Conservation (phyloP, 2,888 invertebrate genomes). For the Euzetes globulus region DNA sequence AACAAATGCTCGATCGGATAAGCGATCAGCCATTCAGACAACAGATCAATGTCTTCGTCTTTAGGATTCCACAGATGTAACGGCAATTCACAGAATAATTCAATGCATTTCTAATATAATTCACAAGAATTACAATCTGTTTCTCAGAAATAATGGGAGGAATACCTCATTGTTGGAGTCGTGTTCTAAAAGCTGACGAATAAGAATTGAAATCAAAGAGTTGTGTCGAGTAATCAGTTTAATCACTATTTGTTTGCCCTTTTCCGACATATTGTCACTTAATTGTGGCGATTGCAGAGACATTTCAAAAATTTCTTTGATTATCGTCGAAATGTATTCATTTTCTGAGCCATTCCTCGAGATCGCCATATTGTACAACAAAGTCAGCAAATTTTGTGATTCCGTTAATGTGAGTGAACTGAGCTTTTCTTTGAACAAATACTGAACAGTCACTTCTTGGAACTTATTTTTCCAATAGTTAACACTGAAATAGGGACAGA, state of each 20-base stretch:
- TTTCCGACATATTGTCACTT: slow-evolving; percentile 30
- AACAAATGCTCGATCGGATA: slow-evolving; percentile 16
- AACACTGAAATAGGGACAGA: slow-evolving; percentile 36
- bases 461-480: slow-evolving; percentile 38
- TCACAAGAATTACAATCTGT: not conserved
- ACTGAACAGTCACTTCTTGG: slow-evolving; percentile 30
- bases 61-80: slow-evolving; percentile 34
- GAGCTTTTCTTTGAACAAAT: slow-evolving; percentile 36
- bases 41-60: slow-evolving; percentile 20
- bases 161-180: slow-evolving; percentile 26
- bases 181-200: slow-evolving; percentile 25
- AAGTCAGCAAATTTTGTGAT: slow-evolving; percentile 30
- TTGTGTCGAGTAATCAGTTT: slow-evolving; percentile 32
- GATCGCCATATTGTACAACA: slow-evolving; percentile 37
- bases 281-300: slow-evolving; percentile 18
- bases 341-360: slow-evolving; percentile 33
- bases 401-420: slow-evolving; percentile 32
- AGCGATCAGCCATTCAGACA: slow-evolving; percentile 32
- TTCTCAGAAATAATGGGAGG: not conserved
- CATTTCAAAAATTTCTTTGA: slow-evolving; percentile 35
- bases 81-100: slow-evolving; percentile 31
- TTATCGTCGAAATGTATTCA: slow-evolving; percentile 33
- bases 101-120: slow-evolving; percentile 21
- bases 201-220: slow-evolving; percentile 30
- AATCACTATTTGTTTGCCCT: slow-evolving; percentile 18